phyloP scores from a whole-genome alignment of 2,113 vertebrate genomes.

The Chaetura pelagica region DNA sequence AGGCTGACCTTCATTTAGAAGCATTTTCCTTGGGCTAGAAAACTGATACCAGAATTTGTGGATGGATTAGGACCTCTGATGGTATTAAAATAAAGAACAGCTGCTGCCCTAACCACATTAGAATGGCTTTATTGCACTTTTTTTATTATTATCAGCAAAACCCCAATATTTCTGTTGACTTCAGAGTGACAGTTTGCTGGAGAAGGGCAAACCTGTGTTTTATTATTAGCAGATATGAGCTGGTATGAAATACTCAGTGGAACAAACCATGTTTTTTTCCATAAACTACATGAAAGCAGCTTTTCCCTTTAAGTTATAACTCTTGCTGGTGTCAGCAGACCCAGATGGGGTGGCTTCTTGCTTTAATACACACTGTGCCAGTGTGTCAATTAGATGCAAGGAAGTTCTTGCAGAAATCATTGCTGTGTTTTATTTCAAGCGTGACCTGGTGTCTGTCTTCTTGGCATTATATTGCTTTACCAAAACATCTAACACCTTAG shows the following conservation, averaged over 20 bases:
- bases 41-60: constrained; percentile 47
- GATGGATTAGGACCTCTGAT: constrained; percentile 43
- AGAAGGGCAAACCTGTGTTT: background rate
- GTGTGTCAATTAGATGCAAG: background rate
- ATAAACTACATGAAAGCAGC: background rate
- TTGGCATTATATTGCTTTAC: background rate
- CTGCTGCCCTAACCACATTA: constrained; percentile 54
- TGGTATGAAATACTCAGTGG: background rate
- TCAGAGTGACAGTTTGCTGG: background rate
- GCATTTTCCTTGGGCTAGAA: constrained; percentile 55
- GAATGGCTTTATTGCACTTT: constrained; percentile 54
- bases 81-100: constrained; percentile 62
- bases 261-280: background rate
- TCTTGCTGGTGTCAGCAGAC: background rate
- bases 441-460: background rate
- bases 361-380: background rate
- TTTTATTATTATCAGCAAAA: constrained; percentile 42
- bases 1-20: constrained; percentile 44
- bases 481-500: background rate
- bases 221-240: background rate
- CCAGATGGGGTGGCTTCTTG: background rate
- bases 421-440: background rate
- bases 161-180: background rate
- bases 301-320: background rate
- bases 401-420: background rate